These are phyloP conservation scores for Hydropsyche tenuis DNA, from an alignment of 1,140 invertebrate species.

Conservation along the genomic window DNA sequence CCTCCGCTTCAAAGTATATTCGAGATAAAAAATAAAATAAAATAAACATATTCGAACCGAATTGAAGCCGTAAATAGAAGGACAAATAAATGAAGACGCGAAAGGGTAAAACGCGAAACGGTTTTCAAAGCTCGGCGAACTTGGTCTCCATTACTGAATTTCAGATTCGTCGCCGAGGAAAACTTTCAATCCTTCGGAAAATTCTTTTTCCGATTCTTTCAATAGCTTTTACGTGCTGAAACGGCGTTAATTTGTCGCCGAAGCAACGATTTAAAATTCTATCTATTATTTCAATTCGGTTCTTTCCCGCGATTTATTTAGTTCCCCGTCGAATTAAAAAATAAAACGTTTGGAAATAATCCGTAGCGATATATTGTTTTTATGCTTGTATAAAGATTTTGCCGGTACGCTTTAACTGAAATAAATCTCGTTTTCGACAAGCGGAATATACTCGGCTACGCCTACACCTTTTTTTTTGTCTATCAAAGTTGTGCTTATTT, in stretches of 20 bases:
- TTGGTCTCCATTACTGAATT: constrained; percentile 43
- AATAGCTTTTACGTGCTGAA: constrained; percentile 15
- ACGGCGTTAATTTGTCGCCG: constrained; percentile 2
- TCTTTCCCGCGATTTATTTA: background rate
- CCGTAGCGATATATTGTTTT: background rate
- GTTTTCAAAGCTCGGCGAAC: constrained; percentile 36
- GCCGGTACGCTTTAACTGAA: constrained; percentile 3
- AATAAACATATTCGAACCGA: background rate
- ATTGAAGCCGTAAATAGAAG: background rate
- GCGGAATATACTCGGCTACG: background rate
- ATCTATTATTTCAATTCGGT: background rate
- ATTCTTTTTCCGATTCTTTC: constrained; percentile 19
- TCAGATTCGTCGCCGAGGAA: constrained; percentile 30
- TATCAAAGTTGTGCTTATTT: constrained; percentile 15
- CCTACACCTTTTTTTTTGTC: constrained; percentile 5
- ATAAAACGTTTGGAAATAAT: background rate
- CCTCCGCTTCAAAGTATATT: constrained; percentile 21
- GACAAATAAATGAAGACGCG: background rate
- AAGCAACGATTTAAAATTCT: background rate
- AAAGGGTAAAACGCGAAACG: constrained; percentile 27
- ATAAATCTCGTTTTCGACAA: constrained; percentile 6
- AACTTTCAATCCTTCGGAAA: background rate
- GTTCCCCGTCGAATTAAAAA: background rate
- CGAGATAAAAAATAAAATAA: constrained; percentile 35
- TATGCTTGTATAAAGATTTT: background rate